Evolutionary conservation across 1,140 invertebrate genomes (phyloP), one percentile per base, ranked within the genome.

Genomic region (Drosophila baimaii): DNA sequence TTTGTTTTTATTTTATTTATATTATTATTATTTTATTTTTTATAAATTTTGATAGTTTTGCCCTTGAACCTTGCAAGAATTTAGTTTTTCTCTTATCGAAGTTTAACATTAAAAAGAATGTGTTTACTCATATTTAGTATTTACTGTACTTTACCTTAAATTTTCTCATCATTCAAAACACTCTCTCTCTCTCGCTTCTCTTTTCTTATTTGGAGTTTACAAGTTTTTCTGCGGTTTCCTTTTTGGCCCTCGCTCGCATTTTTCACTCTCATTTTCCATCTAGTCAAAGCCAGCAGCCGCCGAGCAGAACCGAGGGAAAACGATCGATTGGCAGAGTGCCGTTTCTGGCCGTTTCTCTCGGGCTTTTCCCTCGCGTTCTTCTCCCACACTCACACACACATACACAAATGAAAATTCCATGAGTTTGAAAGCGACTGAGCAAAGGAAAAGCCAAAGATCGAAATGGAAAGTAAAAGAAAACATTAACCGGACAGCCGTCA

Each of bases 381-480:
- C 65, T 37, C 65, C 46, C 35, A 65, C 41, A 15, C 39, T 19
- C 29, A 19, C 10, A 3, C 31, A 33, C 31, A 12, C n/a, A n/a
- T n/a, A n/a, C n/a, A n/a, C n/a, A n/a, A n/a, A n/a, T 35, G 13
- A 10, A 41, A 70, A 65, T 80, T 82, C 79, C 70, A 84, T 71
- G 57, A 64, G 83, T 88, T 79, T 86, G 76, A 69, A 47, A 73
- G 79, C 76, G 65, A 86, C 43, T 86, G 83, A 59, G 59, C 59
- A 19, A 56, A 44, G 55, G 63, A 41, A 58, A 33, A 57, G 64
- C 55, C 31, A 37, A 51, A 61, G 57, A 56, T 61, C 61, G 72
- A 86, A 88, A 86, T 86, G 71, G 84, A 86, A 83, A 88, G 79
- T 89, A 88, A 88, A 83, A 73, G 66, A 74, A 79, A 70, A 77